These are phyloP conservation scores for Amphimallon solstitiale DNA, from an alignment of 2,888 invertebrate species.

Conservation along the genomic window DNA sequence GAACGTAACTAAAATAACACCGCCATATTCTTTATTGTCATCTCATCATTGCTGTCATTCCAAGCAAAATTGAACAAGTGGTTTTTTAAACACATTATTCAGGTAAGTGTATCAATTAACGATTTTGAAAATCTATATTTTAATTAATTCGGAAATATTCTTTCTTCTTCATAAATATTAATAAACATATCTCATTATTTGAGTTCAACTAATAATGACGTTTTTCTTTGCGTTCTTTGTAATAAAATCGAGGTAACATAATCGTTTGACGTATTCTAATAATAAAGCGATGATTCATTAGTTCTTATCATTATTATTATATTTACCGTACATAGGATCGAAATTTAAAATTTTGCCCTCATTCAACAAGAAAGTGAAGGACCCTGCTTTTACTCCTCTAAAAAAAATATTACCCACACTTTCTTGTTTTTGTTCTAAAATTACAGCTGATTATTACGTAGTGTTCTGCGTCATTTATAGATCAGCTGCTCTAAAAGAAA, in stretches of 20 bases:
- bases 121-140: neutral
- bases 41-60: slow-evolving; percentile 33
- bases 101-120: slow-evolving; percentile 15
- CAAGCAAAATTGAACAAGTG: slow-evolving; percentile 38
- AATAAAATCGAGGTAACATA: slow-evolving; percentile 1
- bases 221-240: slow-evolving; percentile 30
- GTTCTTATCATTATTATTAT: neutral
- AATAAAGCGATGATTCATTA: slow-evolving; percentile 23
- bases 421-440: slow-evolving; percentile 19
- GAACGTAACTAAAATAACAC: slow-evolving; percentile 13
- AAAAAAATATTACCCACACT: neutral
- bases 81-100: slow-evolving; percentile 16
- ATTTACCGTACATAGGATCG: neutral
- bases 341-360: neutral
- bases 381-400: neutral
- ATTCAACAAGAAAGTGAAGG: neutral
- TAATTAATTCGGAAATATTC: no score
- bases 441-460: slow-evolving; percentile 26
- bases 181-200: neutral
- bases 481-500: slow-evolving; percentile 16
- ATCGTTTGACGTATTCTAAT: slow-evolving; percentile 24
- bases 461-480: slow-evolving; percentile 10
- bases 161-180: neutral
- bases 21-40: slow-evolving; percentile 40
- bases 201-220: slow-evolving; percentile 2